Percentiles rank a stretch among this genome's conserved stretches.
Conservation (phyloP, 2,797 vertebrate genomes). For the Atherinosoma microstoma region DNA sequence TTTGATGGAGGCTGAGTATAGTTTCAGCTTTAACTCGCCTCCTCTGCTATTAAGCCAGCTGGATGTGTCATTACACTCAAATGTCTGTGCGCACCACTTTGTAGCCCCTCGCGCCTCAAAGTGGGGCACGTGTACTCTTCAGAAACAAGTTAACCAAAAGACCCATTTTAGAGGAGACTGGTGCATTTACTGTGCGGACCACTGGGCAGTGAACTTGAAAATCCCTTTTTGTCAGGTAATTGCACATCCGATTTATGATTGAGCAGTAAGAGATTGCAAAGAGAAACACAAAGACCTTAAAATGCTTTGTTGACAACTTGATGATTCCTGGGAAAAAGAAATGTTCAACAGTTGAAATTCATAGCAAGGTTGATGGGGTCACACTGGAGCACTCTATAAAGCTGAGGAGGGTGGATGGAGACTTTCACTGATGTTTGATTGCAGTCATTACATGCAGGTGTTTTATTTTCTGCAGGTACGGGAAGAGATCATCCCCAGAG, state of each 20-base stretch:
- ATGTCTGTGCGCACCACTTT: neutral
- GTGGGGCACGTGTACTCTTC: conserved; percentile 43
- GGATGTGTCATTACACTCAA: conserved; percentile 23
- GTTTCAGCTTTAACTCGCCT: conserved; percentile 4
- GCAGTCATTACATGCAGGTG: neutral
- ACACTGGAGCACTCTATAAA: conserved; percentile 8
- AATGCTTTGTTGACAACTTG: conserved; percentile 20
- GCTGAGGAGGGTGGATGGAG: neutral
- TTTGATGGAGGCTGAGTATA: conserved; percentile 8
- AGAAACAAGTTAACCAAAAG: conserved; percentile 12
- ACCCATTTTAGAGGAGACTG: conserved; percentile 10
- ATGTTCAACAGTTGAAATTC: conserved; percentile 30
- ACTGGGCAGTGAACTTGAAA: conserved; percentile 35
- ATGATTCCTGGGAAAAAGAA: conserved; percentile 6
- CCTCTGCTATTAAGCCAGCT: conserved; percentile 40
- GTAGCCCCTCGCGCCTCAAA: conserved; percentile 10
- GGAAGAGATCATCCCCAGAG: conserved; percentile 86
- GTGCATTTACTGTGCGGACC: conserved; percentile 30
- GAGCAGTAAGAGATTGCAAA: conserved; percentile 5
- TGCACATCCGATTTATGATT: conserved; percentile 26
- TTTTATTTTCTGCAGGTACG: conserved; percentile 82
- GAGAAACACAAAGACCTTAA: conserved; percentile 22
- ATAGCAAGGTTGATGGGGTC: conserved; percentile 30
- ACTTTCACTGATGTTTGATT: neutral
- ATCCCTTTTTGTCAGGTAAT: conserved; percentile 36